These are phyloP conservation scores for Lepidocyrtinus sp. DNA, from an alignment of 2,888 invertebrate species.

Conservation along the genomic window DNA sequence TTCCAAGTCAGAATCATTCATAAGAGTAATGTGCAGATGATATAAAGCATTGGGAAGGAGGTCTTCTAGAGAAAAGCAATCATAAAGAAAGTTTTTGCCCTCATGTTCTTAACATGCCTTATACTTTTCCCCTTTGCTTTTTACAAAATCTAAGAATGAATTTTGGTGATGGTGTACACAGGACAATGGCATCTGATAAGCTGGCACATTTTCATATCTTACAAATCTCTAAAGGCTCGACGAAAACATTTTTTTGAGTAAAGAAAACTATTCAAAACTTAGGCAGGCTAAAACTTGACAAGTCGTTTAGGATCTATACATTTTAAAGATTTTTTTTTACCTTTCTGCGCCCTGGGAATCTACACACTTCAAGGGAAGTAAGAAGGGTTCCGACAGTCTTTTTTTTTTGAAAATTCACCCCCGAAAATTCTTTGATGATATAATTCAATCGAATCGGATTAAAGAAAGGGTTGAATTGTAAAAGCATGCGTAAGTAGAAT, in stretches of 20 bases:
- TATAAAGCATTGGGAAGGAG: not conserved
- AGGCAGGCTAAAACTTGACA: slow-evolving; percentile 11
- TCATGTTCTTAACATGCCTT: not conserved
- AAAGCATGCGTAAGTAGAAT: no score
- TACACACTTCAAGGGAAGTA: not conserved
- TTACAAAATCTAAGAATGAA: not conserved
- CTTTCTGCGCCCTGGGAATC: not conserved
- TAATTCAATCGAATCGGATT: slow-evolving; percentile 44
- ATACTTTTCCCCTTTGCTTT: not conserved
- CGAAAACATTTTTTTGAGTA: not conserved
- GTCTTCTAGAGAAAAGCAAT: not conserved
- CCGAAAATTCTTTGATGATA: slow-evolving; percentile 34
- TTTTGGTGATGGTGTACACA: not conserved
- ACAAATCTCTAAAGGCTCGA: not conserved
- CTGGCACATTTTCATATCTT: not conserved
- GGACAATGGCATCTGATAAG: not conserved
- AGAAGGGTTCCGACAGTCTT: not conserved
- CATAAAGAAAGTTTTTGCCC: not conserved
- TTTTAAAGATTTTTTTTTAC: slow-evolving; percentile 10
- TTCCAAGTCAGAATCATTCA: not conserved
- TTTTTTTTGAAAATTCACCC: slow-evolving; percentile 16
- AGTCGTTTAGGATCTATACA: slow-evolving; percentile 15
- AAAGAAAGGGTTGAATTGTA: slow-evolving; percentile 8
- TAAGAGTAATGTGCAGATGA: not conserved
- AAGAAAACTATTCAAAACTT: not conserved